Evolutionary conservation across 2,888 invertebrate species (phyloP).

Genomic region (Azorinus chamasolen): DNA sequence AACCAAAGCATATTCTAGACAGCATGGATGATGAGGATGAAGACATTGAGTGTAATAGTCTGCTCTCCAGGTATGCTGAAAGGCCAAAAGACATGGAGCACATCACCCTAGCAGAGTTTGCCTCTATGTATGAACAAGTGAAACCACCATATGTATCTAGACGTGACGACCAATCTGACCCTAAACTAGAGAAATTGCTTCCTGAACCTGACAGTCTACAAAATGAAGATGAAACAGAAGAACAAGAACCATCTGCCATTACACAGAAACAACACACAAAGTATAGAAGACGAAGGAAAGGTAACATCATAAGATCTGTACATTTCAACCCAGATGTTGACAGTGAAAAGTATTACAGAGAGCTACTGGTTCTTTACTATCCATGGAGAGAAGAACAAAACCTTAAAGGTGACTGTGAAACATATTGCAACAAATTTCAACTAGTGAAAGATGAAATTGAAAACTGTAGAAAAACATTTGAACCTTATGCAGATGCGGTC

Average conservation of each 20-base stretch:
- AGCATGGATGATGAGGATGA: constrained; percentile 54
- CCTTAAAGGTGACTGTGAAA: constrained; percentile 13
- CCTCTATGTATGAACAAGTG: constrained; percentile 29
- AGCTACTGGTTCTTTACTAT: constrained; percentile 73
- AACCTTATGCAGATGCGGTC: constrained; percentile 42
- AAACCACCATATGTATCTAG: constrained; percentile 8
- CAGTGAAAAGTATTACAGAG: constrained; percentile 73
- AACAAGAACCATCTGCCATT: too few relatives aligned
- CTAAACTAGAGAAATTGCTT: not conserved
- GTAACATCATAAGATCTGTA: constrained; percentile 57
- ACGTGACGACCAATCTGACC: constrained; percentile 39
- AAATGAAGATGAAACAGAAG: too few relatives aligned
- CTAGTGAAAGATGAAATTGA: constrained; percentile 32
- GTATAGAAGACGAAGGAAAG: constrained; percentile 29
- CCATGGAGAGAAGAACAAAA: constrained; percentile 78
- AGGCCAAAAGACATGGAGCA: constrained; percentile 42
- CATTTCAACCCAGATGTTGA: constrained; percentile 66
- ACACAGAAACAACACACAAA: too few relatives aligned
- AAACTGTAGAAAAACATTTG: constrained; percentile 30
- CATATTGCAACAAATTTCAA: constrained; percentile 29
- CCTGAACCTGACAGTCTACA: too few relatives aligned
- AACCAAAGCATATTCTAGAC: constrained; percentile 63
- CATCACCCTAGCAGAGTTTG: constrained; percentile 57
- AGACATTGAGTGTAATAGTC: constrained; percentile 52
- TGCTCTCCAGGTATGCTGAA: constrained; percentile 52